Evolutionary conservation across 35 echinoderm and acorn worm species (phyloP), one percentile per base, ranked within the genome.

Genomic region (Acanthaster planci): DNA sequence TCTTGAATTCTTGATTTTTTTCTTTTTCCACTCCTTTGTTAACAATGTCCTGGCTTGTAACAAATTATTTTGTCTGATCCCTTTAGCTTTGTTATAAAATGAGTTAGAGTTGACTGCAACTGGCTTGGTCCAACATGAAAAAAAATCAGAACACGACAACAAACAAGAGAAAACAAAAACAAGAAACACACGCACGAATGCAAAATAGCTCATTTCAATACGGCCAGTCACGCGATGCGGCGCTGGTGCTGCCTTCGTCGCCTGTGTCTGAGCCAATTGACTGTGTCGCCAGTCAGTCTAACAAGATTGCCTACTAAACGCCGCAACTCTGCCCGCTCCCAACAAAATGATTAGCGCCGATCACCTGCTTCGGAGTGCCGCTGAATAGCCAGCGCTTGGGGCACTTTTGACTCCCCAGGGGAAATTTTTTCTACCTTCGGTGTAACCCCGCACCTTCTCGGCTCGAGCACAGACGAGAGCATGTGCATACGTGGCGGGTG

Each of bases 271-370:
- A 72, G 64, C 64, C 64, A 72, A 72, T 72, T 36, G 64, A 72
- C 26, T 72, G 64, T 72, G 64, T 72, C 64, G 64, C 64, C 64
- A 72, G 64, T 72, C 64, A 72, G 64, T 72, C 64, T 72, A 72
- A 72, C 64, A 72, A 72, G 64, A 72, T 72, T 72, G 64, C 64
- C 64, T 72, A 47, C 64, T 72, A 72, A 72, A 72, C 34, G 64
- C 30, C n/a, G 64, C 64, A 72, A 72, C 23, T 72, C 34, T 27
- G 64, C 26, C 64, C 22, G 34, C 64, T 72, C 64, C 64, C 64
- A 26, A 72, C 64, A 72, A 72, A 47, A 72, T 72, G 22, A 72
- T 72, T 72, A 72, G 64, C 64, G 29, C 64, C 64, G 8, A 72
- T 72, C 64, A 72, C 64, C 64, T 72, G 64, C 64, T 72, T 27